A percentile compares a stretch with the other conserved stretches of the same genome.
Conservation (phyloP, 2,888 invertebrate genomes). For the Tipula lateralis region DNA sequence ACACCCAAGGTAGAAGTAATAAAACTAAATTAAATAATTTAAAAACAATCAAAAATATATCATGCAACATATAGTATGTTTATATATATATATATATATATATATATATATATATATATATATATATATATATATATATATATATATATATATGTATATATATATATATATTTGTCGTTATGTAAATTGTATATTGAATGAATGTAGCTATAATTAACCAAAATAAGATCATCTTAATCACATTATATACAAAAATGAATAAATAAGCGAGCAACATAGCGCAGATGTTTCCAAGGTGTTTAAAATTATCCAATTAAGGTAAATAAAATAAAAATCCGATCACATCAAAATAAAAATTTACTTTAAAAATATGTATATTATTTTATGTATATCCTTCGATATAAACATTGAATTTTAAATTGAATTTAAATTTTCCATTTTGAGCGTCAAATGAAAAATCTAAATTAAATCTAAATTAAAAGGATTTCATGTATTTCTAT, state of each 20-base stretch:
- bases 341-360: not conserved
- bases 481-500: constrained; percentile 4
- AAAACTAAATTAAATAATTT: not conserved
- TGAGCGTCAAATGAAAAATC: not conserved
- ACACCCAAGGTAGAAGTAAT: not conserved
- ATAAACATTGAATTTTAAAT: not conserved
- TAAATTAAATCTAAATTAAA: not conserved
- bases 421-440: not conserved
- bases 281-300: not conserved
- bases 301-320: constrained; percentile 1
- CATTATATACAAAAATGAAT: too few species aligned
- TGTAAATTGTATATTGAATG: not conserved
- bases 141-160: too few species aligned
- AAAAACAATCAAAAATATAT: not conserved
- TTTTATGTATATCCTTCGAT: not conserved
- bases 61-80: too few species aligned
- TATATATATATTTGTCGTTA: not conserved
- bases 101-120: not conserved
- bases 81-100: too few species aligned
- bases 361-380: too few species aligned
- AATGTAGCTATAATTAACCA: not conserved
- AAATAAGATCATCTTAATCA: not conserved
- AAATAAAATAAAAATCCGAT: not conserved
- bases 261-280: not conserved
- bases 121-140: not conserved